Evolutionary conservation across 2,113 vertebrate species (phyloP).

Genomic region (Oreotrochilus melanogaster): DNA sequence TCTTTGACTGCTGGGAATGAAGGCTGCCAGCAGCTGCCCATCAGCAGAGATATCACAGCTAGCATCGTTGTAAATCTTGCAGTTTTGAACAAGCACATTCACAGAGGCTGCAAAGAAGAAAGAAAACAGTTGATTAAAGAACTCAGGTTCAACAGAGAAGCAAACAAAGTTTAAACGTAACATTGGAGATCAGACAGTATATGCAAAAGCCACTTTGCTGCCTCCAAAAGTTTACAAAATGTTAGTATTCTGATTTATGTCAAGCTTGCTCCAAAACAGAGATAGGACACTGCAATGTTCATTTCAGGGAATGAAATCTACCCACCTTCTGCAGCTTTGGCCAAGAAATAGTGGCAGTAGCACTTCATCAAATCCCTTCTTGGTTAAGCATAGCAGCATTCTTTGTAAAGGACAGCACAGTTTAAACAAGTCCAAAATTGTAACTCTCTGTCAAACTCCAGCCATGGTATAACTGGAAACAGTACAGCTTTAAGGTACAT

Average conservation of each 20-base stretch:
- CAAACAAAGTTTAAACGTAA: conserved; percentile 27
- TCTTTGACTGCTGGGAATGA: conserved; percentile 97
- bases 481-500: conserved; percentile 6
- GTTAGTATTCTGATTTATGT: conserved; percentile 27
- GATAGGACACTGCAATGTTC: background rate
- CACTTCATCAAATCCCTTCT: background rate
- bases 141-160: background rate
- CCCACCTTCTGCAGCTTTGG: conserved; percentile 16
- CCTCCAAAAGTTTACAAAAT: conserved; percentile 17
- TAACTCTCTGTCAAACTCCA: conserved; percentile 42
- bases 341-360: conserved; percentile 12
- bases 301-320: conserved; percentile 24
- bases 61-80: conserved; percentile 99
- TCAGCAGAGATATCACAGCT: conserved; percentile 98
- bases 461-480: conserved; percentile 21
- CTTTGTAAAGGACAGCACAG: conserved; percentile 15
- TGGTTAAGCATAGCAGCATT: background rate
- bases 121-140: background rate
- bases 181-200: background rate
- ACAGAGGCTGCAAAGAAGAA: conserved; percentile 84
- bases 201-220: background rate
- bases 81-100: conserved; percentile 98
- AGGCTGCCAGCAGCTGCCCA: conserved; percentile 95
- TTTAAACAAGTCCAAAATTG: conserved; percentile 28
- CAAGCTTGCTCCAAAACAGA: conserved; percentile 33